Percentiles rank a stretch among this genome's conserved stretches.
These are phyloP conservation scores for Calameuta pallipes DNA, from an alignment of 2,888 invertebrate genomes.

Conservation along the genomic window DNA sequence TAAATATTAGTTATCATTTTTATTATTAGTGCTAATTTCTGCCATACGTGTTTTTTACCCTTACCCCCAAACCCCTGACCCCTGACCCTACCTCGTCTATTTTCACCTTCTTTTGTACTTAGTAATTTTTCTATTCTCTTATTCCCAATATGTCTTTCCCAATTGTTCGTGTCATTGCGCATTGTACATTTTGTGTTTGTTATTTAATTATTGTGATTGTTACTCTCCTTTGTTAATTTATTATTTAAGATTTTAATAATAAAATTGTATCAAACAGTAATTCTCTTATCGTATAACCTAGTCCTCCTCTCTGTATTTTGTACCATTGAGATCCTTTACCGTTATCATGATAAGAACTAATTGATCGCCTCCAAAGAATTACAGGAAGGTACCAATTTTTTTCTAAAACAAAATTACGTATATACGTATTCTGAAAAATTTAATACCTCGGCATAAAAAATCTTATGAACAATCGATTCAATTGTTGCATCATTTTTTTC, in stretches of 20 bases:
- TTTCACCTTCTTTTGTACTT: background rate
- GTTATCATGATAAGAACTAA: background rate
- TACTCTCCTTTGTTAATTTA: conserved; percentile 53
- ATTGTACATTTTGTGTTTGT: conserved; percentile 45
- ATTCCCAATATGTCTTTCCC: background rate
- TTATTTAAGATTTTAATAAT: conserved; percentile 56
- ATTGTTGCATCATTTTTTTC: background rate
- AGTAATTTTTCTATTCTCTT: background rate
- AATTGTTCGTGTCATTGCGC: background rate
- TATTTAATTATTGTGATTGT: conserved; percentile 55
- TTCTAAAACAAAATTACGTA: no score
- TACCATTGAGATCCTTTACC: background rate
- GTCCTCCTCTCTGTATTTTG: background rate
- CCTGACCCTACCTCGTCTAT: background rate
- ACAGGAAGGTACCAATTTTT: no score
- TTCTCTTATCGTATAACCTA: background rate
- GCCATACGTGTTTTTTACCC: conserved; percentile 3
- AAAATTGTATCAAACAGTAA: conserved; percentile 24
- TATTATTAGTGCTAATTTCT: conserved; percentile 1
- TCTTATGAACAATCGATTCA: no score
- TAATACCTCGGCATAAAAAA: no score
- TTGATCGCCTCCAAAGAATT: conserved; percentile 1
- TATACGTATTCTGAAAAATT: no score
- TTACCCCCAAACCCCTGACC: conserved; percentile 4
- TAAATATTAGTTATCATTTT: background rate